Evolutionary conservation across 53 echinoderm and acorn worm species (phyloP).

Genomic region (Temnopleurus reevesii): DNA sequence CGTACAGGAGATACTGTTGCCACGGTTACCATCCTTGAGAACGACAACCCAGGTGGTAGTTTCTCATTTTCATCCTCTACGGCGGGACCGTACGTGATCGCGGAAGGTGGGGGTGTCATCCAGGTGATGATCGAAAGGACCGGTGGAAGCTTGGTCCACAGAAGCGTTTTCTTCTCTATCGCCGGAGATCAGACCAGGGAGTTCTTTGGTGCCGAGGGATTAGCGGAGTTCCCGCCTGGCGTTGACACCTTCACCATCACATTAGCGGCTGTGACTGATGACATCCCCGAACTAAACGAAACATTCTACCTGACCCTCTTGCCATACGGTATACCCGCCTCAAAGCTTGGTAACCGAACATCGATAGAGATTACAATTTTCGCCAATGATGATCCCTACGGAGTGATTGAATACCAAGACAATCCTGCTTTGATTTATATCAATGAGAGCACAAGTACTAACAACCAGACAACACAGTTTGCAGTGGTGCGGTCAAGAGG

Average conservation of each 20-base stretch:
- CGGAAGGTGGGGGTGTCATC: slow-evolving; percentile 69
- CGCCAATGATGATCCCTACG: slow-evolving; percentile 90
- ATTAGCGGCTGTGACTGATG: slow-evolving; percentile 70
- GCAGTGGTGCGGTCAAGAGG: slow-evolving; percentile 72
- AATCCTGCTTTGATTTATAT: slow-evolving; percentile 65
- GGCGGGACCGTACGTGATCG: slow-evolving; percentile 64
- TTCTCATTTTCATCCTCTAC: slow-evolving; percentile 81
- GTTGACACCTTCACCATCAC: slow-evolving; percentile 67
- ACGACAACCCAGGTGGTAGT: slow-evolving; percentile 91
- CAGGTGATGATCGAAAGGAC: slow-evolving; percentile 71
- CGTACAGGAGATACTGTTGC: slow-evolving; percentile 66
- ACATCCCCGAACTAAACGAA: slow-evolving; percentile 85
- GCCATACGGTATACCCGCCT: slow-evolving; percentile 78
- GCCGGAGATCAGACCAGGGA: slow-evolving; percentile 70
- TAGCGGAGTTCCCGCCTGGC: slow-evolving; percentile 77
- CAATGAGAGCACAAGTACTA: slow-evolving; percentile 71
- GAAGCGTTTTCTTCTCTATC: slow-evolving; percentile 70
- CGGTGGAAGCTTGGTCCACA: slow-evolving; percentile 77
- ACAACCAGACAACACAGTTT: slow-evolving; percentile 66
- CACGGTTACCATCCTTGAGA: slow-evolving; percentile 77
- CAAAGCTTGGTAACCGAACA: slow-evolving; percentile 72
- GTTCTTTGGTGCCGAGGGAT: slow-evolving; percentile 76
- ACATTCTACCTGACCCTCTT: slow-evolving; percentile 70
- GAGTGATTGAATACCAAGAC: slow-evolving; percentile 76
- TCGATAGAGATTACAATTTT: slow-evolving; percentile 65